Evolutionary conservation across 2,888 invertebrate genomes (phyloP).

Genomic region (Lithophane ornitopus): DNA sequence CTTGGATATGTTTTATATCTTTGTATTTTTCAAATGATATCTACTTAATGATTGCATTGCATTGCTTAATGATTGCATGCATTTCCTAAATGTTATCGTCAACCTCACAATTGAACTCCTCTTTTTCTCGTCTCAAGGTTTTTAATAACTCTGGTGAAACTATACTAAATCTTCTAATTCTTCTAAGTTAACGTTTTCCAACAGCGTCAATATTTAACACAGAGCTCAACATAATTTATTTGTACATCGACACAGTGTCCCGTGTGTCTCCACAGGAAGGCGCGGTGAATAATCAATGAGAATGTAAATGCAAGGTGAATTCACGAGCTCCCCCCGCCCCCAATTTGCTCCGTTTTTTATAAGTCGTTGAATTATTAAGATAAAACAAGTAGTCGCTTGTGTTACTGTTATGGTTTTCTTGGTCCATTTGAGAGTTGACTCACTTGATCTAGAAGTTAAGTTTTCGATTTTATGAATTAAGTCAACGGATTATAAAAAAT

Average conservation of each 20-base stretch:
- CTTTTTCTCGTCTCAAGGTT: neutral
- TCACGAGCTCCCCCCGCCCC: slow-evolving; percentile 72
- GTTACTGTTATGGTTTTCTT: slow-evolving; percentile 82
- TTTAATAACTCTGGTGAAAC: neutral
- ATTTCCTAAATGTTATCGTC: neutral
- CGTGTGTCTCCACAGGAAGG: slow-evolving; percentile 62
- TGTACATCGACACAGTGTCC: slow-evolving; percentile 65
- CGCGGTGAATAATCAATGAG: slow-evolving; percentile 82
- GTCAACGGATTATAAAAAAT: neutral
- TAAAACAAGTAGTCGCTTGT: slow-evolving; percentile 78
- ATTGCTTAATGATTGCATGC: too few species aligned
- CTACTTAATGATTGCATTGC: neutral
- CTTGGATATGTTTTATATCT: neutral
- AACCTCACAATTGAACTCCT: neutral
- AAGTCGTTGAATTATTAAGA: slow-evolving; percentile 85
- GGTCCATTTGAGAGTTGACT: slow-evolving; percentile 18
- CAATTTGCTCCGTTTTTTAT: slow-evolving; percentile 84
- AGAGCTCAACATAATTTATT: slow-evolving; percentile 48
- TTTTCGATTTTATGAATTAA: neutral
- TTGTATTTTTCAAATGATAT: neutral
- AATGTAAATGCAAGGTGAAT: slow-evolving; percentile 83
- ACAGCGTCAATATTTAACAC: slow-evolving; percentile 46
- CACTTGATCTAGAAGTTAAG: neutral
- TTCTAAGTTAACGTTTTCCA: slow-evolving; percentile 45
- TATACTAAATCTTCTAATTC: slow-evolving; percentile 11